Evolutionary conservation across 2,113 vertebrate species (phyloP), one percentile per base, ranked within the genome.

Genomic region (Crotalus viridis): DNA sequence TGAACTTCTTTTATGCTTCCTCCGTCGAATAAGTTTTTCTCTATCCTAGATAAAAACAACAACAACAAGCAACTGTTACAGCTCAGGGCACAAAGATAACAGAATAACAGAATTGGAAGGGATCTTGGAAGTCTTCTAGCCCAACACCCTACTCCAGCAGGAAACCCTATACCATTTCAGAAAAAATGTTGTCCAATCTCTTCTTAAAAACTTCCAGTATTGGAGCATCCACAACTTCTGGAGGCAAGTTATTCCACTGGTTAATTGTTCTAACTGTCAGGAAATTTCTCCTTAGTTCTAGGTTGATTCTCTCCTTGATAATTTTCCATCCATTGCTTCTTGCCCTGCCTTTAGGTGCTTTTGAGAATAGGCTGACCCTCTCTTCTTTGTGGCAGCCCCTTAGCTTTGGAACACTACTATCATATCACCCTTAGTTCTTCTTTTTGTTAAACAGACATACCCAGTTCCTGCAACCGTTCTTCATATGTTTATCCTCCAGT

Each of bases 1-100:
- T 43, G 98, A 99, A 95, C 98, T 99, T 98, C 99, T 98, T 98
- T 99, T 99, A 98, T 99, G 99, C 86, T 98, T 98, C 97, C 99
- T 99, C 96, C 99, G 98, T 55, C 99, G 97, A 92, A 99, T 98
- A 0, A 99, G 98, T 95, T 99, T 99, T 97, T 99, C 99, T 96
- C 99, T 97, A 92, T 99, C 99, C 99, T 99, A 94, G 13, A 97
- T 96, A 97, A 95, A 13, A 95, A 94, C 43, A 74, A 95, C 21
- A 48, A 51, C 48, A 51, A 51, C 15, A 57, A 95, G 21, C 92
- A 90, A n/a, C 95, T 94, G 54, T 86, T 92, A 33, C 5, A 13
- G 87, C 46, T 43, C 48, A n/a, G 90, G 5, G 17, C 13, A 59
- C 3, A 54, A 55, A 33, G 2, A 46, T 52, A 33, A 69, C 64